Evolutionary conservation across 2,797 vertebrate genomes (phyloP), one percentile per base, ranked within the genome.

Genomic region (Schizopygopsis malacanthus): DNA sequence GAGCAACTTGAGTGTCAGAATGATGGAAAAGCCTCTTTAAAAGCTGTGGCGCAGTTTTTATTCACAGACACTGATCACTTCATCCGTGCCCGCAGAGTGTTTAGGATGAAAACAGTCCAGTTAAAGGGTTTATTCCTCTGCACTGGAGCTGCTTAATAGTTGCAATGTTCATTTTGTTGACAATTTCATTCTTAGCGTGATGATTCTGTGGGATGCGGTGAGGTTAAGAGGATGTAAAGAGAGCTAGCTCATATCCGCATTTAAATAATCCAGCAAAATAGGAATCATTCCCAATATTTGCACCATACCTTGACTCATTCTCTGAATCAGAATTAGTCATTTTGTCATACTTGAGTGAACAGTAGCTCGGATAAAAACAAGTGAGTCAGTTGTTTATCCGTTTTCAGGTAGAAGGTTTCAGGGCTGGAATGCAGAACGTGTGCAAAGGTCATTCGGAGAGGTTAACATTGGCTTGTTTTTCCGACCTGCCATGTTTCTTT

Each of bases 301-400:
- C 16, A 67, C 76, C 33, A 50, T 25, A 25, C 71, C 11, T 65
- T 45, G 18, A 11, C 43, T 54, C 12, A 2, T 67, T 65, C 43
- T 69, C 72, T 41, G 4, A 77, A 39, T 43, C n/a, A 39, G 25
- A 84, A 84, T 91, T 86, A 70, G 89, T 89, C 3, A 80, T 69
- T 85, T 86, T 87, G 87, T 86, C 91, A 75, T 81, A 88, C 91
- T 90, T 91, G 92, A 92, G 93, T 92, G 93, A 81, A 85, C 81
- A 76, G 86, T 90, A 92, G 92, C 93, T 90, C 91, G 89, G 91
- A 91, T 93, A 92, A 94, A 95, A 95, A 95, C 94, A 96, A 95
- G 94, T 93, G 94, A 95, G 93, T 95, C 94, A 94, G 94, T 95
- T 96, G 95, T 95, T 95, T 95, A 95, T 95, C 95, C 94, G 87